phyloP scores from a whole-genome alignment of 23 tunicate species.

The Diplosoma virens region DNA sequence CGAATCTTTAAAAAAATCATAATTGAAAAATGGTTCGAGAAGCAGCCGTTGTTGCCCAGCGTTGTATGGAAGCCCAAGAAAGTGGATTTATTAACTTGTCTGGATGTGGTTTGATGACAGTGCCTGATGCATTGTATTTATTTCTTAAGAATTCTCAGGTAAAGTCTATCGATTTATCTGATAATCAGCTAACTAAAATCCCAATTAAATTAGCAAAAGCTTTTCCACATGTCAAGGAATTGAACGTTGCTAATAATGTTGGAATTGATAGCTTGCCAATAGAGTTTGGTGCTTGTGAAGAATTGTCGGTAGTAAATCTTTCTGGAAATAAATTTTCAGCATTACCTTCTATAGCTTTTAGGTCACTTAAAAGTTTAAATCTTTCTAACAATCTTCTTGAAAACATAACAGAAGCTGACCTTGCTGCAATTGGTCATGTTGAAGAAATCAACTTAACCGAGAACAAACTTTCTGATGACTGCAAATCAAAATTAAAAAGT shows the following conservation, averaged over 20 bases:
- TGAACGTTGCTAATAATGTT: background rate
- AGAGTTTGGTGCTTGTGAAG: constrained; percentile 5
- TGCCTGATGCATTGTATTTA: constrained; percentile 25
- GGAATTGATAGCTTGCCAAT: constrained; percentile 12
- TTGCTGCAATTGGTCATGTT: background rate
- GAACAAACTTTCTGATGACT: constrained; percentile 1
- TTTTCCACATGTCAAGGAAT: constrained; percentile 6
- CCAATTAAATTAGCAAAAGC: constrained; percentile 13
- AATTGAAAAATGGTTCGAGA: constrained; percentile 23
- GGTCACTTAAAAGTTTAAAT: constrained; percentile 4
- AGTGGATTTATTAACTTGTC: constrained; percentile 23
- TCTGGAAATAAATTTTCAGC: constrained; percentile 13
- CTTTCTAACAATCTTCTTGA: constrained; percentile 13
- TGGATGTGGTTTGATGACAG: constrained; percentile 6
- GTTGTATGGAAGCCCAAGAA: constrained; percentile 46
- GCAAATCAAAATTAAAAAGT: background rate
- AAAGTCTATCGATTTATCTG: constrained; percentile 3
- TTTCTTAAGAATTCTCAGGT: constrained; percentile 7
- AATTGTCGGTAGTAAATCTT: constrained; percentile 1
- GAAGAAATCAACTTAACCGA: background rate
- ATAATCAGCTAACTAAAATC: constrained; percentile 15
- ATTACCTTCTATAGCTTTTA: background rate
- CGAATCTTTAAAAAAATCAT: no score
- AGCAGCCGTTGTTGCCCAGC: constrained; percentile 28
- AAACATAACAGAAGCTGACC: background rate